Evolutionary conservation across 2,888 invertebrate species (phyloP).

Genomic region (Hoplodrina blanda): DNA sequence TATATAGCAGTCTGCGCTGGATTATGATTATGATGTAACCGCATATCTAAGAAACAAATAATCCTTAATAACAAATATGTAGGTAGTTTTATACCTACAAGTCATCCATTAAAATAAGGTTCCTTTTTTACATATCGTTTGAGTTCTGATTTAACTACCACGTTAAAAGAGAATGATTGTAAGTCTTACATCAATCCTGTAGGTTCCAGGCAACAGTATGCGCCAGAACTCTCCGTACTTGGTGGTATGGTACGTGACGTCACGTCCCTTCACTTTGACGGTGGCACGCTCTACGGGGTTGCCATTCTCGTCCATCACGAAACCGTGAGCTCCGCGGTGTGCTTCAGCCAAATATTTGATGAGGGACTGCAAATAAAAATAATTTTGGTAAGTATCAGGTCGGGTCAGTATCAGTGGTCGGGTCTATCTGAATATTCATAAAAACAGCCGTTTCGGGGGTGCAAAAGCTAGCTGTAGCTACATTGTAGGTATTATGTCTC

Average conservation of each 20-base stretch:
- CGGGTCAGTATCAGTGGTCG: too few species aligned
- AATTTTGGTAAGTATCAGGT: not conserved
- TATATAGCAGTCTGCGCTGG: not conserved
- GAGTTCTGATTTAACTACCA: too few species aligned
- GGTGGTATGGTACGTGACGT: conserved; percentile 96
- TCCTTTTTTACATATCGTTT: too few species aligned
- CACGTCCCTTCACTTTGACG: conserved; percentile 94
- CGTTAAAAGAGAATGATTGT: conserved; percentile 3
- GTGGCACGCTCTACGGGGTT: conserved; percentile 95
- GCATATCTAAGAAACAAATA: too few species aligned
- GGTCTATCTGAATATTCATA: conserved; percentile 1
- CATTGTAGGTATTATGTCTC: not conserved
- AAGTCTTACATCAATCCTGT: conserved; percentile 94
- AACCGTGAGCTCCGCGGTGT: conserved; percentile 97
- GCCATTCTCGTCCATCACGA: conserved; percentile 94
- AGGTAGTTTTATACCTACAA: too few species aligned
- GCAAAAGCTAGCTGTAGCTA: not conserved
- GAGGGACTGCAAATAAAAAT: conserved; percentile 91
- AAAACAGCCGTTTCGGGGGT: not conserved
- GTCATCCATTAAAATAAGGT: too few species aligned
- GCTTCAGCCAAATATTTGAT: conserved; percentile 96
- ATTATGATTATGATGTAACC: too few species aligned
- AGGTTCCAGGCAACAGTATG: conserved; percentile 96
- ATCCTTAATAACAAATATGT: too few species aligned
- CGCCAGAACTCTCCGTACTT: conserved; percentile 99